Percentiles rank a stretch among this genome's conserved stretches.
Evolutionary conservation across 2,888 invertebrate species (phyloP).

Genomic region (Sylvicola cinctus): DNA sequence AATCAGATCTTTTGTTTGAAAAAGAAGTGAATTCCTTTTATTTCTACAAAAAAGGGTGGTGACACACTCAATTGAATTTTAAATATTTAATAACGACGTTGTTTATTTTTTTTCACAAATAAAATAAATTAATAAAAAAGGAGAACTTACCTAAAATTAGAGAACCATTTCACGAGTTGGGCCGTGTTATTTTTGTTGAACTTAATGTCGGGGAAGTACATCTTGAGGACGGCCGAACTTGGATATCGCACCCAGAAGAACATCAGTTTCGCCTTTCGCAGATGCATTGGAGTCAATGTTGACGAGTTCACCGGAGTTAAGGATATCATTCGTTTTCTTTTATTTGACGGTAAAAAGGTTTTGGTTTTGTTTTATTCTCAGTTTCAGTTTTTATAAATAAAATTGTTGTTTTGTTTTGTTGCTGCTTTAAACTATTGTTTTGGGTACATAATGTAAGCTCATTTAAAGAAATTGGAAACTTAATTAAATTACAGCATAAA

Average conservation of each 20-base stretch:
- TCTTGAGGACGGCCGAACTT: conserved; percentile 95
- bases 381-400: not conserved
- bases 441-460: too few species aligned
- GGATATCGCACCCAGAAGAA: conserved; percentile 99
- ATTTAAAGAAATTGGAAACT: not conserved
- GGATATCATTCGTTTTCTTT: conserved; percentile 24
- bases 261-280: conserved; percentile 99
- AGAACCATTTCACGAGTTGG: conserved; percentile 99
- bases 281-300: conserved; percentile 98
- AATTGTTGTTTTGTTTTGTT: not conserved
- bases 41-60: too few species aligned
- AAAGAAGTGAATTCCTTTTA: too few species aligned
- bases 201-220: conserved; percentile 99
- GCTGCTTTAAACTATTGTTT: not conserved
- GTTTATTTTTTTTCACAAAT: too few species aligned
- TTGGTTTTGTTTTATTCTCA: not conserved
- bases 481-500: not conserved
- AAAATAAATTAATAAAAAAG: conserved; percentile 6
- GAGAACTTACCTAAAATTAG: conserved; percentile 88
- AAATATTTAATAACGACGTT: too few species aligned
- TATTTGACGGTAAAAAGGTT: conserved; percentile 1
- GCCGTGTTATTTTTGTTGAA: conserved; percentile 99
- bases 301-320: conserved; percentile 82
- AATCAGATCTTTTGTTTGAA: too few species aligned
- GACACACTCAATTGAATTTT: too few species aligned